Conservation (phyloP, 2,113 vertebrate species). For the Garra rufa region DNA sequence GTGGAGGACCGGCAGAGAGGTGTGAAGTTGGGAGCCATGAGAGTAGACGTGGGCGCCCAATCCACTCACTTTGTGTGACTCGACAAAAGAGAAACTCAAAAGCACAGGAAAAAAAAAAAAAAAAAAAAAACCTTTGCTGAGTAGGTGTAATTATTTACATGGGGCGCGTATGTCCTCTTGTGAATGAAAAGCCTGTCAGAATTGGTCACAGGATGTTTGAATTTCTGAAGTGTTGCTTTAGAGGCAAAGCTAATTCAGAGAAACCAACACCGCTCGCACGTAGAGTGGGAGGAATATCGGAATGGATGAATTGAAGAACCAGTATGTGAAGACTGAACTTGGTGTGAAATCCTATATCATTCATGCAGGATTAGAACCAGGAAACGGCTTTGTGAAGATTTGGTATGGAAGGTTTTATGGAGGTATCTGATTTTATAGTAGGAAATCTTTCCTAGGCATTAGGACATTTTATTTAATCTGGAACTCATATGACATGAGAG, state of each 20-base stretch:
- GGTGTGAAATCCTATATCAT: constrained; percentile 13
- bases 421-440: constrained; percentile 6
- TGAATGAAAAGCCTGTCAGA: constrained; percentile 28
- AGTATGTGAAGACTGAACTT: constrained; percentile 17
- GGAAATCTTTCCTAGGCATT: background rate
- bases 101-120: constrained; percentile 28
- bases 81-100: constrained; percentile 44
- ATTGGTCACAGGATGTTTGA: constrained; percentile 19
- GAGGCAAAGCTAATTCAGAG: constrained; percentile 28
- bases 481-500: background rate
- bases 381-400: constrained; percentile 1
- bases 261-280: background rate
- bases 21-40: constrained; percentile 58
- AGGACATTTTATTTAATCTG: background rate
- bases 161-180: background rate
- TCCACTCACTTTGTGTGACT: constrained; percentile 43
- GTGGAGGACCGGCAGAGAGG: constrained; percentile 52
- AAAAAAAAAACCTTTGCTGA: constrained; percentile 37
- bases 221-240: constrained; percentile 23
- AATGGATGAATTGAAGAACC: constrained; percentile 7
- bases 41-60: constrained; percentile 64
- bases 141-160: constrained; percentile 69
- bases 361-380: constrained; percentile 19
- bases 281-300: background rate
- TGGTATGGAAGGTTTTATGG: background rate